Base-by-base conservation (phyloP, 1,140 invertebrate species). In the Drosophila sulfurigaster region DNA sequence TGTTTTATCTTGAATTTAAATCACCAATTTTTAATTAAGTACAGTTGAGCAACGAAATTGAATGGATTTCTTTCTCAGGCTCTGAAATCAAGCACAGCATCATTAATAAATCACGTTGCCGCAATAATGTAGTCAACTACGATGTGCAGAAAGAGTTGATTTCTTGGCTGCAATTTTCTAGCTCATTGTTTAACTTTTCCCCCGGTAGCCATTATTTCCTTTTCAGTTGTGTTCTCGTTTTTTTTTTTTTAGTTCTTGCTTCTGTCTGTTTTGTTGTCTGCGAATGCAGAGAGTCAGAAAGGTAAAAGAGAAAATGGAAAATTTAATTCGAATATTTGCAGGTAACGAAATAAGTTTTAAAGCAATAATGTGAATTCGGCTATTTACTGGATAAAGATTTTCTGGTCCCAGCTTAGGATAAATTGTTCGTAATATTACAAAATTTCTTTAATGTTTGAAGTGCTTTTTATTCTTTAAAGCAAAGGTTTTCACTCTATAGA, bases 21-120 rank as follows among this genome's bases (percentile, higher is more conserved):
- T 32, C 11, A n/a, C 5, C 11, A 16, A 28, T 16, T 15, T 56
- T 25, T 3, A 48, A 38, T 48, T 45, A 69, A 68, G 48, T 38
- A 13, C 16, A 52, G 38, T 35, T 45, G 10, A 30, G 57, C 41
- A 46, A 32, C 49, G 1, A 16, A 45, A 25, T 46, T 57, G 4
- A 38, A 13, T 35, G 54, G 15, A 38, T 46, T 32, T 30, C 13
- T 48, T 52, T 45, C 13, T 45, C 25, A n/a, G n/a, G 66, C 45
- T 28, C 15, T 67, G 5, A n/a, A 20, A 54, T 6, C 0, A 10
- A 38, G 59, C 16, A 35, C 16, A 13, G 8, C 5, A 58, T 71
- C 46, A 32, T 71, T 59, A 64, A 70, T 70, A 70, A 75, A 71
- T 75, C 73, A 70, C 15, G 16, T 63, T 5, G 32, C 67, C 20